Conservation (phyloP, 2,888 invertebrate species). For the Acronicta leporina region DNA sequence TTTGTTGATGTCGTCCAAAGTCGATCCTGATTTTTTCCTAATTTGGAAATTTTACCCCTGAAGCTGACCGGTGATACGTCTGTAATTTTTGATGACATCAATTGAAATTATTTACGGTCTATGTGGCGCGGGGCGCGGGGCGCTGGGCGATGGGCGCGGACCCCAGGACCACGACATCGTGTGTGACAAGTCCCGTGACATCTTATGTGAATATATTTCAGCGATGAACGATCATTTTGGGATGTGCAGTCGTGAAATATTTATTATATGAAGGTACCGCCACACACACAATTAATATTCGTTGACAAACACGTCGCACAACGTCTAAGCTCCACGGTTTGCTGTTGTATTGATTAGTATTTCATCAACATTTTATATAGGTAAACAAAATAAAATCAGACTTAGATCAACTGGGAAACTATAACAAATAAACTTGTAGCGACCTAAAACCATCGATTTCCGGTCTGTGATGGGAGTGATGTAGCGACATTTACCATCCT, state of each 20-base stretch:
- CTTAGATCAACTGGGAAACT: too few relatives aligned
- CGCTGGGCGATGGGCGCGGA: neutral
- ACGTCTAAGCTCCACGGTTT: neutral
- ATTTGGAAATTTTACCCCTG: conserved; percentile 56
- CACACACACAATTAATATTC: conserved; percentile 18
- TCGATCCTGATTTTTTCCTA: conserved; percentile 49
- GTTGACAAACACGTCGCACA: conserved; percentile 15
- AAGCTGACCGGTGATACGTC: conserved; percentile 33
- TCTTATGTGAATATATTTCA: conserved; percentile 2
- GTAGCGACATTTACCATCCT: too few relatives aligned
- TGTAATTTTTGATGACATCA: conserved; percentile 46
- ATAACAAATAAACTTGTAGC: too few relatives aligned
- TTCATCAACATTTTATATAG: too few relatives aligned
- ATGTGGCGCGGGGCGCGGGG: neutral
- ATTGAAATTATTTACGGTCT: conserved; percentile 20
- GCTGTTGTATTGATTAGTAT: conserved; percentile 7
- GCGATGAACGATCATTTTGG: conserved; percentile 7
- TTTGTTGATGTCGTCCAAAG: conserved; percentile 60
- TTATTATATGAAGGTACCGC: conserved; percentile 2
- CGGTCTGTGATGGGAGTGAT: too few relatives aligned
- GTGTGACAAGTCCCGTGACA: neutral
- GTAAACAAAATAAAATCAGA: too few relatives aligned
- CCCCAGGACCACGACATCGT: neutral
- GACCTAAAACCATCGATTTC: too few relatives aligned
- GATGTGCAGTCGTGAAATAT: conserved; percentile 7